These are phyloP conservation scores for Sinelater perroti DNA, from an alignment of 2,888 invertebrate genomes.

Conservation along the genomic window DNA sequence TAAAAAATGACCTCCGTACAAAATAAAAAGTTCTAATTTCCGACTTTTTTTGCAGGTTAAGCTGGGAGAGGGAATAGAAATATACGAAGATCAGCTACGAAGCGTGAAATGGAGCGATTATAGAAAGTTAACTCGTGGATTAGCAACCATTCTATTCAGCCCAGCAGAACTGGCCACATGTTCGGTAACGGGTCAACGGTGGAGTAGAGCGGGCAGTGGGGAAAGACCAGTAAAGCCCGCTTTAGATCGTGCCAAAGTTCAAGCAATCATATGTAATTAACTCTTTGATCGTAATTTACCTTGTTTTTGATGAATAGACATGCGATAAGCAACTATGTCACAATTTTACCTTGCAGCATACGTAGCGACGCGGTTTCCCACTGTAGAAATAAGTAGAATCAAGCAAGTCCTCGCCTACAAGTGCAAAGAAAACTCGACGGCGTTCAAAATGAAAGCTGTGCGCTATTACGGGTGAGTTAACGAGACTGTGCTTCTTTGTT, in stretches of 20 bases:
- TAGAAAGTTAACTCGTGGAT: conserved; percentile 74
- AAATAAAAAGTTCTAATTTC: too few relatives aligned
- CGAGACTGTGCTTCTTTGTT: too few relatives aligned
- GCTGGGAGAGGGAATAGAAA: conserved; percentile 72
- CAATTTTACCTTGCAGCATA: conserved; percentile 64
- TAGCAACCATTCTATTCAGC: conserved; percentile 78
- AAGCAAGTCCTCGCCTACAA: conserved; percentile 81
- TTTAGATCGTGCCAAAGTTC: conserved; percentile 74
- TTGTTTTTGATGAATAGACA: too few relatives aligned
- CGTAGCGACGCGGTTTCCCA: conserved; percentile 77
- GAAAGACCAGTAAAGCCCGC: conserved; percentile 80
- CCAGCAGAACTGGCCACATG: conserved; percentile 78
- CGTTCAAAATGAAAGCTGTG: conserved; percentile 77
- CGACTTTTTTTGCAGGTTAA: conserved; percentile 12
- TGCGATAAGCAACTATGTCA: not conserved
- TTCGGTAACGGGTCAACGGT: conserved; percentile 79
- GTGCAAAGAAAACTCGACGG: conserved; percentile 81
- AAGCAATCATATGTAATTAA: conserved; percentile 77
- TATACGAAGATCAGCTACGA: conserved; percentile 74
- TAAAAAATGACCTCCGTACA: too few relatives aligned
- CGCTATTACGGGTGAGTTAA: conserved; percentile 64
- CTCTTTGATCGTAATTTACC: conserved; percentile 28
- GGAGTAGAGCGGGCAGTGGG: conserved; percentile 77
- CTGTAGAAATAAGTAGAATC: conserved; percentile 77
- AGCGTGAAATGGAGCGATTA: conserved; percentile 81